Percentiles rank a stretch among this genome's conserved stretches.
phyloP scores from a whole-genome alignment of 2,113 vertebrate species.

The Thamnaconus septentrionalis region DNA sequence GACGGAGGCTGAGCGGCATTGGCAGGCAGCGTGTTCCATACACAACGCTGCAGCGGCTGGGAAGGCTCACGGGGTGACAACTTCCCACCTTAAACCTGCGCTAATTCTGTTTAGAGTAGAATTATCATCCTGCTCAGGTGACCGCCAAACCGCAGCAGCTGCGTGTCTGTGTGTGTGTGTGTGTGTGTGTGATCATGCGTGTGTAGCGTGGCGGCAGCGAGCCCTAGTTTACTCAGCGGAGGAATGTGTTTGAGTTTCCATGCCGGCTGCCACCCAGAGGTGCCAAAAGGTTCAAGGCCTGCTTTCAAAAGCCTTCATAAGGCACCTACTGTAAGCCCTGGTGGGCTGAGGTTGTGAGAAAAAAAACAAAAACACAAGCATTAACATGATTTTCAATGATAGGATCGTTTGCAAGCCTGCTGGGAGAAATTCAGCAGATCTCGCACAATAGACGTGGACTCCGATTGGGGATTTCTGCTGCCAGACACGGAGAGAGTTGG shows the following conservation, averaged over 20 bases:
- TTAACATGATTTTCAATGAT: constrained; percentile 38
- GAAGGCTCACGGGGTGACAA: constrained; percentile 73
- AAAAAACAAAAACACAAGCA: constrained; percentile 17
- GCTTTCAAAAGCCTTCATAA: constrained; percentile 73
- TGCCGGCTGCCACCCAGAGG: constrained; percentile 58
- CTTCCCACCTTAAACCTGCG: constrained; percentile 73
- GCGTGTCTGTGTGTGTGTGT: constrained; percentile 53
- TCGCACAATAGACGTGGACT: constrained; percentile 3
- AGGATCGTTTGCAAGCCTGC: constrained; percentile 12
- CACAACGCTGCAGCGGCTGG: constrained; percentile 59
- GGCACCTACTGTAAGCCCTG: constrained; percentile 59
- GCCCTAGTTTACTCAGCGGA: constrained; percentile 64
- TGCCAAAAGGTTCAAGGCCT: constrained; percentile 68
- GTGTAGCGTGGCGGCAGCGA: constrained; percentile 47
- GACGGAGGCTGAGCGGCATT: constrained; percentile 25
- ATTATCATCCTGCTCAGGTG: constrained; percentile 76
- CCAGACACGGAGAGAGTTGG: neutral
- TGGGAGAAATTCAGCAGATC: constrained; percentile 23
- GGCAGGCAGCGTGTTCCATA: constrained; percentile 53
- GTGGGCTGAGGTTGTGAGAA: constrained; percentile 33
- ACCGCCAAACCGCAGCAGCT: constrained; percentile 78
- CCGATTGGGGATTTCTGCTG: neutral
- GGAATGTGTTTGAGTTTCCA: constrained; percentile 77
- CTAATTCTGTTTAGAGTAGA: constrained; percentile 80
- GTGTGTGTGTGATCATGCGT: constrained; percentile 47